Base-by-base conservation (phyloP, 1,140 invertebrate species). In the Trichonephila clavata region DNA sequence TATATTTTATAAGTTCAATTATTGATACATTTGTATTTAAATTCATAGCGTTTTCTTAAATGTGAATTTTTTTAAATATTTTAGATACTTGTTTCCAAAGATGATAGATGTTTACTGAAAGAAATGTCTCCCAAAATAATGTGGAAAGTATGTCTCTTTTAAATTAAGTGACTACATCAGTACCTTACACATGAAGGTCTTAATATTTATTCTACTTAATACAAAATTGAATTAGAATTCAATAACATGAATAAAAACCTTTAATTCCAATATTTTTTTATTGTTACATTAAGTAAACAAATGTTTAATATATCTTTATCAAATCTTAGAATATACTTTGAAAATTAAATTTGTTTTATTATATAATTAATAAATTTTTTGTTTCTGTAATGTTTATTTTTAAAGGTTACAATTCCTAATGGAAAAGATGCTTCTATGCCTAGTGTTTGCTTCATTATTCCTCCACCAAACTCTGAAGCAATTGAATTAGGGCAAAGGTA, bases 51-150 rank as follows among this genome's bases (percentile, higher is more conserved):
- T 50, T 7, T 50, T 50, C 50, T 50, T 50, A 50, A 10, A 50
- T 10, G 50, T 50, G 50, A 50, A 5, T 13, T 50, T 50, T 10
- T 50, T 24, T 24, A 68, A 3, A 20, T 87, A n/a, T 92, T 93
- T 83, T 96, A 98, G 98, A 97, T 99, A 96, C 97, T 97, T 27
- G 97, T 99, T 93, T 97, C 98, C 95, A 99, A 99, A 96, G 98
- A 98, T 94, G 98, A 99, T 92, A 97, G 98, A 68, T 99, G 98
- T 95, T 97, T 97, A 18, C 86, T 99, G 16, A 96, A 98, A 88
- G 99, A 99, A 96, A 99, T 99, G 95, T 98, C 98, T 0, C 98
- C 99, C 8, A 97, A 98, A 77, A 97, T 97, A 0, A 98, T 98
- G 95, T 99, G 99, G 99, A 97, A 98, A 60, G 98, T 99, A 1